Conservation (phyloP, 2,888 invertebrate species). For the Calliopum simillimum region DNA sequence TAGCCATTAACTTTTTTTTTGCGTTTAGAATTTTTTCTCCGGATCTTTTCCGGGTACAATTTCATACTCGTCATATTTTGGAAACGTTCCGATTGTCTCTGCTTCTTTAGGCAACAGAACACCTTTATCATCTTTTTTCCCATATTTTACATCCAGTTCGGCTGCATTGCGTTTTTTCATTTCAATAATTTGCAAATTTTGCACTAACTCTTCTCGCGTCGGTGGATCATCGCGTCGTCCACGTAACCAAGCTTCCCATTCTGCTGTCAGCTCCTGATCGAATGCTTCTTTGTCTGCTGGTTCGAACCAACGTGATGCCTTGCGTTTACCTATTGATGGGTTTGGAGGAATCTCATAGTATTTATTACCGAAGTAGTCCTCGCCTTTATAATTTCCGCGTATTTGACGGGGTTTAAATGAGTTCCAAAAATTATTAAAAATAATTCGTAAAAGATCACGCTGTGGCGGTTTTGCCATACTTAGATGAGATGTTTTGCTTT, state of each 20-base stretch:
- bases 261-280: slow-evolving; percentile 81
- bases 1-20: background rate
- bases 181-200: slow-evolving; percentile 78
- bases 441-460: slow-evolving; percentile 62
- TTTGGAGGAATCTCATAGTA: slow-evolving; percentile 83
- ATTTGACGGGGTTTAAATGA: slow-evolving; percentile 69
- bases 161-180: slow-evolving; percentile 82
- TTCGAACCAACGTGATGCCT: slow-evolving; percentile 78
- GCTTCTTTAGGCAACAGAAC: slow-evolving; percentile 60
- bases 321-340: slow-evolving; percentile 75
- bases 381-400: slow-evolving; percentile 73
- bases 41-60: slow-evolving; percentile 60
- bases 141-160: slow-evolving; percentile 73
- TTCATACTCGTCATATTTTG: slow-evolving; percentile 73
- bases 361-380: slow-evolving; percentile 84
- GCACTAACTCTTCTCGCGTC: slow-evolving; percentile 77
- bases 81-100: slow-evolving; percentile 64
- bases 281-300: slow-evolving; percentile 73
- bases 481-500: too few species aligned
- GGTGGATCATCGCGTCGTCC: slow-evolving; percentile 77
- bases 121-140: slow-evolving; percentile 56
- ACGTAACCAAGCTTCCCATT: slow-evolving; percentile 91
- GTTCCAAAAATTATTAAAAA: slow-evolving; percentile 63
- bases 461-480: slow-evolving; percentile 54
- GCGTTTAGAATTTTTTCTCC: slow-evolving; percentile 49